Base-by-base conservation (phyloP, 64 coral and sea anemone species). In the Actinia tenebrosa region DNA sequence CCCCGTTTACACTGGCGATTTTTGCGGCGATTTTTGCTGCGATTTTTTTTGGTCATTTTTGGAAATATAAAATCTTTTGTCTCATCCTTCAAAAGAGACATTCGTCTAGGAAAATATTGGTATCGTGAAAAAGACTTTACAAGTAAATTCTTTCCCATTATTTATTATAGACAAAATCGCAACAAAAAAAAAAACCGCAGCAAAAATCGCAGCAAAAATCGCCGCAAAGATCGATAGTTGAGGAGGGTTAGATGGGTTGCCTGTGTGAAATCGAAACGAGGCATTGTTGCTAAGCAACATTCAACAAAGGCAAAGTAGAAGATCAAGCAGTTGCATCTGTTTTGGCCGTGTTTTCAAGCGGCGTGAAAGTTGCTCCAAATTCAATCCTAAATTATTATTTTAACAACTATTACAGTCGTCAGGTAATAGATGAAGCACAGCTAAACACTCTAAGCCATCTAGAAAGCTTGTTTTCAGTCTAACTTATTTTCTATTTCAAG, bases 241-340 rank as follows among this genome's bases (percentile, higher is more conserved):
- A 8, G 5, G 5, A 37, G 53, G 53, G 11, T 55, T 4, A 75
- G n/a, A 14, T 50, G 79, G 79, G 79, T 20, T 37, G 1, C 46
- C 79, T 81, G 79, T 81, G 79, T 81, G 7, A 50, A 50, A 20
- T 22, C 18, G 11, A 45, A 79, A 37, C 43, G 79, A 53, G 79
- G 44, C 18, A 10, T 53, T 81, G 79, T 81, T 81, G 79, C 79
- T 81, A 53, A 23, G 79, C 79, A 53, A 81, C 79, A 20, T 53
- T 53, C 79, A 81, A 81, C 79, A 81, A 81, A 81, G 44, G 5
- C 20, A 3, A 53, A 53, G 78, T 25, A 71, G 69, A 75, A 75
- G 69, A 75, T 23, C 69, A 42, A 75, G 69, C 27, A 30, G 69
- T 75, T 75, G 15, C 69, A 37, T 75, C 25, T 30, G 63, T 30